Base-by-base conservation (phyloP, 2,113 vertebrate genomes). In the Aphelocoma coerulescens region DNA sequence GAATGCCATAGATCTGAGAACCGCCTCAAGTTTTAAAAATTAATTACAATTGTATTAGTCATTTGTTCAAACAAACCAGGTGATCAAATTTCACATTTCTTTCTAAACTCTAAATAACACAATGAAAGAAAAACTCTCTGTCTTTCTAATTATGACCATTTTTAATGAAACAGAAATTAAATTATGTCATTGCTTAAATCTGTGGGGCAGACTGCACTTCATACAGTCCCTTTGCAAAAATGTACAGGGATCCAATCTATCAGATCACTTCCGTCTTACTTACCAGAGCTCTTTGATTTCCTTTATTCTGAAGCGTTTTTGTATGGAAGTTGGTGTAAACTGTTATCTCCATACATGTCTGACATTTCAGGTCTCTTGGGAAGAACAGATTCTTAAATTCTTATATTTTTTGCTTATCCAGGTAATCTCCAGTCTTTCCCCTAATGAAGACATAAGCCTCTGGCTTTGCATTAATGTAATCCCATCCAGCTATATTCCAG, bases 381-480 rank as follows among this genome's bases (percentile, higher is more conserved):
- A 96, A 92, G 59, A 72, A 75, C 27, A 81, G 49, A 57, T 51
- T 95, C 65, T 89, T 94, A 51, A 27, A 76, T 93, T 41, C 11
- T 30, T 54, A 5, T 19, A 16, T 32, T 27, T 86, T 97, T 96
- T 96, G 71, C 75, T 96, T 93, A 94, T 76, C 73, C 76, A 97
- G 94, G 85, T 72, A 79, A 84, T 69, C 71, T 92, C 66, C 57
- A 91, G 72, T 72, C 62, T 51, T 94, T 88, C 39, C 80, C 48
- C 61, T 91, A 85, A 86, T 39, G 68, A 97, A 97, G 89, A 63
- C 26, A 58, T 19, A 72, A 91, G 20, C n/a, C 48, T 94, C 66
- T 49, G 91, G 89, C 63, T 69, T 78, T 95, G 35, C 59, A 44
- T 46, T 89, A 81, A 92, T 61, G 66, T 95, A 95, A 93, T 94